phyloP scores from a whole-genome alignment of 1,140 invertebrate species.

The Monochamus saltuarius region DNA sequence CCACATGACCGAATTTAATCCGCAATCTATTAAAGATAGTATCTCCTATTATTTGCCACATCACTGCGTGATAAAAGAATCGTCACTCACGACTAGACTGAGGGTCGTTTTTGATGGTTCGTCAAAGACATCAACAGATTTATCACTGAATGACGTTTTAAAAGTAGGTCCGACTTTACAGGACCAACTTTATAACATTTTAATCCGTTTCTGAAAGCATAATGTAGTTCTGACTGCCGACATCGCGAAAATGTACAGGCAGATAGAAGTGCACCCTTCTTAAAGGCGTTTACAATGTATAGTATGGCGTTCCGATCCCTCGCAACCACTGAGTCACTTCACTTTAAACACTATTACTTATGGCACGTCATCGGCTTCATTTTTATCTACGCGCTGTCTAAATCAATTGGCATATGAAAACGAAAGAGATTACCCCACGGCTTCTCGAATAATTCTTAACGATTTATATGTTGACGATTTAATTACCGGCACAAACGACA shows the following conservation, averaged over 20 bases:
- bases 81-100: slow-evolving; percentile 42
- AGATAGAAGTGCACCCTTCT: slow-evolving; percentile 38
- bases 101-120: slow-evolving; percentile 34
- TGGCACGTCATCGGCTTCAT: slow-evolving; percentile 43
- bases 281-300: slow-evolving; percentile 46
- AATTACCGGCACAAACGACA: slow-evolving; percentile 40
- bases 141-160: slow-evolving; percentile 38
- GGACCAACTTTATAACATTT: slow-evolving; percentile 35
- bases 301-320: slow-evolving; percentile 40
- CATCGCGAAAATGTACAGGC: slow-evolving; percentile 51
- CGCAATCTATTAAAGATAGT: too few relatives aligned
- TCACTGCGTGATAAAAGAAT: slow-evolving; percentile 48
- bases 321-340: too few relatives aligned
- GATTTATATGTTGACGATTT: slow-evolving; percentile 55
- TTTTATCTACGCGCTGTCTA: slow-evolving; percentile 43
- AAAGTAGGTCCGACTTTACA: slow-evolving; percentile 35
- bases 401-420: slow-evolving; percentile 47
- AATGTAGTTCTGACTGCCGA: slow-evolving; percentile 41
- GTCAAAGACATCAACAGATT: slow-evolving; percentile 31
- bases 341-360: slow-evolving; percentile 17
- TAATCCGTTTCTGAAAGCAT: slow-evolving; percentile 50
- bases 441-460: slow-evolving; percentile 35
- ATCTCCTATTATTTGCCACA: slow-evolving; percentile 15
- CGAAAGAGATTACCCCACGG: slow-evolving; percentile 34
- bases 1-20: too few relatives aligned